Conservation (phyloP, 2,888 invertebrate species). For the Agriotes lineatus region DNA sequence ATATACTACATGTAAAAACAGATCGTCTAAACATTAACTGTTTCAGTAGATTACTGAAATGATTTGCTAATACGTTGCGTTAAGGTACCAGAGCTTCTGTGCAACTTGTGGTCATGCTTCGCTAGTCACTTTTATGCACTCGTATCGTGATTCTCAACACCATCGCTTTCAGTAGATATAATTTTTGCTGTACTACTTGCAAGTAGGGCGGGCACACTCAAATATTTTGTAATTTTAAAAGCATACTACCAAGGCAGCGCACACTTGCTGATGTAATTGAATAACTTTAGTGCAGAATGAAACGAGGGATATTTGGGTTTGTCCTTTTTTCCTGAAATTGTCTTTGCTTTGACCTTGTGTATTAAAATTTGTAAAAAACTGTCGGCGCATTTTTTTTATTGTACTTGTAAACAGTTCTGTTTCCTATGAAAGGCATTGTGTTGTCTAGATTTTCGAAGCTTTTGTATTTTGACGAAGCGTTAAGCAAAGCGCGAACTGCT, state of each 20-base stretch:
- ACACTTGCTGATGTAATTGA: too few species aligned
- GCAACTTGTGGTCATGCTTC: conserved; percentile 61
- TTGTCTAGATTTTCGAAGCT: conserved; percentile 44
- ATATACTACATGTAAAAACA: conserved; percentile 1
- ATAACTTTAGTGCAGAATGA: neutral
- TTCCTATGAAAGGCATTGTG: conserved; percentile 16
- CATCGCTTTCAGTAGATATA: conserved; percentile 39
- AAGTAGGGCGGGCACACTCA: conserved; percentile 30
- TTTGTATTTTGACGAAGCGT: conserved; percentile 48
- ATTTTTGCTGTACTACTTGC: conserved; percentile 37
- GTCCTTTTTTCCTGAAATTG: conserved; percentile 10
- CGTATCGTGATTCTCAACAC: conserved; percentile 43
- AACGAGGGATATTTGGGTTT: conserved; percentile 24
- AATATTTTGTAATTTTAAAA: conserved; percentile 19
- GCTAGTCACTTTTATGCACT: conserved; percentile 51
- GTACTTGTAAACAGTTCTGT: conserved; percentile 8
- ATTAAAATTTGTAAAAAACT: neutral
- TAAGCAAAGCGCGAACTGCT: conserved; percentile 63
- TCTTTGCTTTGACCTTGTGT: conserved; percentile 22
- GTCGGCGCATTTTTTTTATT: neutral
- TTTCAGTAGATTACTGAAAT: conserved; percentile 15
- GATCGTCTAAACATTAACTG: neutral
- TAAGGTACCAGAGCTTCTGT: conserved; percentile 62
- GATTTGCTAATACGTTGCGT: conserved; percentile 47
- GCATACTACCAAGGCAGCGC: too few species aligned